Conservation (phyloP, 2,113 vertebrate genomes). For the Stomatorhinus ivindoensis region DNA sequence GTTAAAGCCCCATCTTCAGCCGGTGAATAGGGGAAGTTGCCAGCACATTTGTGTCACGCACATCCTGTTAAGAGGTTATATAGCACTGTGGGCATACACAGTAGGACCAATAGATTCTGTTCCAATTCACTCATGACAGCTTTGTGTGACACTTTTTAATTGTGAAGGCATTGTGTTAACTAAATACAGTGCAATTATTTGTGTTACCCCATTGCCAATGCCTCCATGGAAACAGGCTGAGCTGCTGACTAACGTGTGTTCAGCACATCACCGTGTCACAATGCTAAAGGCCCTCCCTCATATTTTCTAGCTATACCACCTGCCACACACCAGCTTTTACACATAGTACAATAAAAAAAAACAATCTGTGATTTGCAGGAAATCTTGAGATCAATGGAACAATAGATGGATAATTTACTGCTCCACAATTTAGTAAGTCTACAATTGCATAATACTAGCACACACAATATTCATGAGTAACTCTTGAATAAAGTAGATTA, state of each 20-base stretch:
- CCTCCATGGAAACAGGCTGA: slow-evolving; percentile 26
- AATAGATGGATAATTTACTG: neutral
- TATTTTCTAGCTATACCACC: slow-evolving; percentile 44
- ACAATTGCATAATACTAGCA: neutral
- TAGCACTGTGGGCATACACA: neutral
- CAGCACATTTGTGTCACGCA: neutral
- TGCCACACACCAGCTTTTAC: slow-evolving; percentile 5
- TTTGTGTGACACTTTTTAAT: neutral
- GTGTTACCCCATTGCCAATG: neutral
- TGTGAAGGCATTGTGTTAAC: neutral
- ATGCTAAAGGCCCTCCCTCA: slow-evolving; percentile 29
- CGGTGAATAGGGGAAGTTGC: neutral
- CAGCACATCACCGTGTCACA: slow-evolving; percentile 33
- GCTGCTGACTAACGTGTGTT: slow-evolving; percentile 41
- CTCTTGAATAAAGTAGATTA: neutral
- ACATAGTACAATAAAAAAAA: neutral
- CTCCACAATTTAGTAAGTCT: neutral
- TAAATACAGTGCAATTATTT: slow-evolving; percentile 4
- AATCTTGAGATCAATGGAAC: neutral
- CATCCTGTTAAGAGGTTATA: neutral
- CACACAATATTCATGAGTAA: neutral
- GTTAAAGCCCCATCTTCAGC: neutral
- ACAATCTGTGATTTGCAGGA: neutral
- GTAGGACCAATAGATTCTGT: neutral
- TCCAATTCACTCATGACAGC: neutral